Evolutionary conservation across 2,888 invertebrate genomes (phyloP).

Genomic region (Nomada lathburiana): DNA sequence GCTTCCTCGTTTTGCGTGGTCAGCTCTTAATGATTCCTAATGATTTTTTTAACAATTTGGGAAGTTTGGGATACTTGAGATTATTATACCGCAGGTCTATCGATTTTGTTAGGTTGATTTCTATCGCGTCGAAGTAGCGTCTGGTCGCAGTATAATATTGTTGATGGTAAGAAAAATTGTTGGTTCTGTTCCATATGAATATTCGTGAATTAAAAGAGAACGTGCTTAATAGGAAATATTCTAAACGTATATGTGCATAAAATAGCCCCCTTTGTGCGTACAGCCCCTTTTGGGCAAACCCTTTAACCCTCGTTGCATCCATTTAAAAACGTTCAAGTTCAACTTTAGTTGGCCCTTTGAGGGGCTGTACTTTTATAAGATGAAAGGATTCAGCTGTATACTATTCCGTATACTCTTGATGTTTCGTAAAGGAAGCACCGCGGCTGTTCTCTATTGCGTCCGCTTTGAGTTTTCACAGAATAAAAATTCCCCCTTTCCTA

Average conservation of each 20-base stretch:
- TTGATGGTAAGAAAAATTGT: too few species aligned
- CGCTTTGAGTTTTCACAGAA: conserved; percentile 13
- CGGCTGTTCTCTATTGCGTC: neutral
- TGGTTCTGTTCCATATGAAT: too few species aligned
- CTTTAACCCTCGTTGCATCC: conserved; percentile 15
- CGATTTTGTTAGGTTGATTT: neutral
- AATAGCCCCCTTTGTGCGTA: too few species aligned
- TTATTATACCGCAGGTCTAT: too few species aligned
- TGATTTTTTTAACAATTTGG: neutral
- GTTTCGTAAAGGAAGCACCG: conserved; percentile 30
- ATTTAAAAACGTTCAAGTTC: conserved; percentile 33
- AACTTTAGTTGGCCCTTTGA: conserved; percentile 46
- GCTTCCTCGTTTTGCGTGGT: neutral
- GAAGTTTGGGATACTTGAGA: neutral
- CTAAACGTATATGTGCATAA: too few species aligned
- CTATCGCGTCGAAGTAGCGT: too few species aligned
- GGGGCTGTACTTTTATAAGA: conserved; percentile 6
- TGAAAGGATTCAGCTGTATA: conserved; percentile 28
- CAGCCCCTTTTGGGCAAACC: neutral
- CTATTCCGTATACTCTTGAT: conserved; percentile 13
- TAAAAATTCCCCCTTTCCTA: neutral
- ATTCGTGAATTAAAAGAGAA: too few species aligned
- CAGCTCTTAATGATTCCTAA: neutral
- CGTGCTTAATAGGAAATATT: too few species aligned
- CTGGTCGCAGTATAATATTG: too few species aligned